Evolutionary conservation across 2,113 vertebrate genomes (phyloP).

Genomic region (Caracal caracal): DNA sequence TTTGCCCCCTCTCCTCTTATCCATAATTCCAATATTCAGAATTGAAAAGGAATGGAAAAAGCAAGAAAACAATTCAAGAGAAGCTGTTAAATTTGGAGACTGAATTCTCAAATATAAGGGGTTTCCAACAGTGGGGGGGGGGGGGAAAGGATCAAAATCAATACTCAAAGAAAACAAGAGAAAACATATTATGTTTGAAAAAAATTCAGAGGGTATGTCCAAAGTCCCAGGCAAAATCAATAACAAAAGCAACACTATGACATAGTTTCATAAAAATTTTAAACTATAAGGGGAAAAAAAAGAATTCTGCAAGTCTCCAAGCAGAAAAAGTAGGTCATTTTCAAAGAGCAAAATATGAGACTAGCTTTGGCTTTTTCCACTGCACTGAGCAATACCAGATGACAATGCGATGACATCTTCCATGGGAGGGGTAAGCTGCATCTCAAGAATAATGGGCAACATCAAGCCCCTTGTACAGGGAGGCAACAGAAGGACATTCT

Average conservation of each 20-base stretch:
- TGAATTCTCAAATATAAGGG: constrained; percentile 26
- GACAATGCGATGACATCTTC: constrained; percentile 1
- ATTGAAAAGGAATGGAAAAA: background rate
- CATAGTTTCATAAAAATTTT: constrained; percentile 63
- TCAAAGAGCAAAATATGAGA: constrained; percentile 55
- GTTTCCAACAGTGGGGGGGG: background rate
- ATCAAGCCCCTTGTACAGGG: background rate
- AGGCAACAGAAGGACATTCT: background rate
- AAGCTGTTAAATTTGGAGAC: constrained; percentile 44
- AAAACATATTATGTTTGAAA: constrained; percentile 16
- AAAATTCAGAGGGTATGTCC: background rate
- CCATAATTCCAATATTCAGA: background rate
- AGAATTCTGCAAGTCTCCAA: constrained; percentile 59
- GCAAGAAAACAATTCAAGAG: constrained; percentile 37
- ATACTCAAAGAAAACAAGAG: constrained; percentile 43
- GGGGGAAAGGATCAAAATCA: constrained; percentile 13
- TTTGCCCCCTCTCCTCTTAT: background rate
- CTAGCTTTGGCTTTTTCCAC: constrained; percentile 51
- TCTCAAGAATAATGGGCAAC: constrained; percentile 6
- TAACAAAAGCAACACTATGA: constrained; percentile 52
- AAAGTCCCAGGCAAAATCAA: constrained; percentile 58
- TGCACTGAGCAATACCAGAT: constrained; percentile 13
- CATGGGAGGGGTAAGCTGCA: background rate
- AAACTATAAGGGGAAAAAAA: background rate
- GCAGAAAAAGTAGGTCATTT: constrained; percentile 69